A percentile compares a stretch with the other conserved stretches of the same genome.
phyloP scores from a whole-genome alignment of 2,888 invertebrate genomes.

The Bruchidius siliquastri region DNA sequence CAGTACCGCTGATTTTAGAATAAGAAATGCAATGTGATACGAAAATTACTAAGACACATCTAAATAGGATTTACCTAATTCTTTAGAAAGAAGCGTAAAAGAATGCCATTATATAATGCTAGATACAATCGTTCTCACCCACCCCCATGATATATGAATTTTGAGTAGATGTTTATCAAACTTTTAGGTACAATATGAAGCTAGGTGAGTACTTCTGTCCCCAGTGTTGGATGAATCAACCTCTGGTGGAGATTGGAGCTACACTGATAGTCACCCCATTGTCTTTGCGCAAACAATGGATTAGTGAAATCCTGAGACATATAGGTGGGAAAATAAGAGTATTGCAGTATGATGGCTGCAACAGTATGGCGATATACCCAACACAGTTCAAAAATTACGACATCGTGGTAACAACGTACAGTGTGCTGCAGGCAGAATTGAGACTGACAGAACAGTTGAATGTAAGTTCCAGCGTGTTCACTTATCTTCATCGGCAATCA shows the following conservation, averaged over 20 bases:
- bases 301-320: slow-evolving; percentile 63
- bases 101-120: no score
- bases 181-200: slow-evolving; percentile 36
- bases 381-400: slow-evolving; percentile 59
- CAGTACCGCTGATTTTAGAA: no score
- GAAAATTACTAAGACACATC: no score
- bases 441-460: slow-evolving; percentile 52
- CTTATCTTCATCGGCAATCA: no score
- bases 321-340: slow-evolving; percentile 51
- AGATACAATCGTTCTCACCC: no score
- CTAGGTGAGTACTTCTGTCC: slow-evolving; percentile 57
- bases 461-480: no score
- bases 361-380: slow-evolving; percentile 57
- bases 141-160: background rate
- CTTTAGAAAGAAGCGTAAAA: no score
- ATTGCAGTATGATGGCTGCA: slow-evolving; percentile 52
- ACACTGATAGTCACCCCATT: slow-evolving; percentile 70
- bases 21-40: no score
- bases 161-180: background rate
- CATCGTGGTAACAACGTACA: slow-evolving; percentile 69
- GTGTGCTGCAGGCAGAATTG: slow-evolving; percentile 58
- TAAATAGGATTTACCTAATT: no score
- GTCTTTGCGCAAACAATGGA: slow-evolving; percentile 68
- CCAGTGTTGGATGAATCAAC: slow-evolving; percentile 57
- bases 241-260: slow-evolving; percentile 53